These are phyloP conservation scores for Tylochromis polylepis DNA, from an alignment of 2,113 vertebrate genomes.

Conservation along the genomic window DNA sequence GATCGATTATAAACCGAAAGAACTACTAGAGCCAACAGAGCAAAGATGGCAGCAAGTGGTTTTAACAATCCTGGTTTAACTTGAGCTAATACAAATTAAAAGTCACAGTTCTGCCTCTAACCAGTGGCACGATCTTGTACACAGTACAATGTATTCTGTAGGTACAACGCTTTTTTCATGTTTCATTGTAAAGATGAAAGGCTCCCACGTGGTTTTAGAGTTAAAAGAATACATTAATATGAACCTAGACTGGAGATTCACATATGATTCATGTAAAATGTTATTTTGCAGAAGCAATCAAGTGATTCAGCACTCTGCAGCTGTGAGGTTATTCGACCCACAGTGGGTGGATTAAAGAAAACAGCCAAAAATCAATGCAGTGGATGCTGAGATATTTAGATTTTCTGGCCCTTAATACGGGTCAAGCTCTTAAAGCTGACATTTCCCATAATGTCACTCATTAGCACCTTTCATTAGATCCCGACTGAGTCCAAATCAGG, in stretches of 20 bases:
- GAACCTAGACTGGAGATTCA: background rate
- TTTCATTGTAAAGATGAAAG: background rate
- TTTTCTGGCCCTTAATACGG: background rate
- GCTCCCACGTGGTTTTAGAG: fast-evolving
- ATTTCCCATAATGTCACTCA: background rate
- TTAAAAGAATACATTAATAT: background rate
- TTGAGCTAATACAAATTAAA: background rate
- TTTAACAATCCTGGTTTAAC: background rate
- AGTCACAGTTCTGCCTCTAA: no score
- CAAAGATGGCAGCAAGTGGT: background rate
- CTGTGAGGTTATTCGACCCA: background rate
- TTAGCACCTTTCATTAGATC: background rate
- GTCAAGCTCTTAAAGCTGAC: background rate
- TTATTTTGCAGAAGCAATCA: background rate
- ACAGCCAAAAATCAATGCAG: background rate
- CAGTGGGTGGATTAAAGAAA: background rate
- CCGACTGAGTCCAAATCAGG: background rate
- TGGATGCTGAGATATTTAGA: background rate
- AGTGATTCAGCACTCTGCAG: background rate
- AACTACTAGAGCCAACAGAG: background rate
- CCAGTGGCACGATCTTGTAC: background rate
- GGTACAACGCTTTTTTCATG: background rate
- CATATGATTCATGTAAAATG: background rate
- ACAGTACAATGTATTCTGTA: background rate
- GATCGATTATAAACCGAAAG: background rate